Conservation (phyloP, 2,888 invertebrate species). For the Archaeoteleia sp. region DNA sequence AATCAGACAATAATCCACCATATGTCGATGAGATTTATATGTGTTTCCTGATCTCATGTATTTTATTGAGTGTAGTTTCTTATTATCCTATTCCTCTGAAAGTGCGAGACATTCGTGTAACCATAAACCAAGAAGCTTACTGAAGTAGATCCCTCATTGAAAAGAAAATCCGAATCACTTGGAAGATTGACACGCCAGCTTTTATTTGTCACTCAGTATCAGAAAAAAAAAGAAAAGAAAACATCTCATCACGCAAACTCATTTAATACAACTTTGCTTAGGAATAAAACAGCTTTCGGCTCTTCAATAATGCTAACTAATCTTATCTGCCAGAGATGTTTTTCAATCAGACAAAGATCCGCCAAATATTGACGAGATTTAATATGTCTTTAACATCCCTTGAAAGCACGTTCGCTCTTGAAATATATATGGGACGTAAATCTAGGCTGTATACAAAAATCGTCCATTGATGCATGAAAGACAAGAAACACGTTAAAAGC, state of each 20-base stretch:
- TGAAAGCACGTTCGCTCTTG: constrained; percentile 9
- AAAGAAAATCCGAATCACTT: constrained; percentile 5
- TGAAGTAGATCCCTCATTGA: background rate
- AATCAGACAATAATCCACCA: too few species aligned
- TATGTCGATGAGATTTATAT: too few species aligned
- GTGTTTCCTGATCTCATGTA: too few species aligned
- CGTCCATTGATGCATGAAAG: constrained; percentile 7
- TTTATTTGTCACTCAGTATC: background rate
- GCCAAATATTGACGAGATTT: too few species aligned
- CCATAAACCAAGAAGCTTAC: background rate
- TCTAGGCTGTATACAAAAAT: constrained; percentile 5
- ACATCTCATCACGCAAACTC: background rate
- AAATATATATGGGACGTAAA: constrained; percentile 1
- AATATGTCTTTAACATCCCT: too few species aligned
- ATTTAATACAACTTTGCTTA: too few species aligned
- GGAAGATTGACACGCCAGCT: constrained; percentile 5
- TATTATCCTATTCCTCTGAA: too few species aligned
- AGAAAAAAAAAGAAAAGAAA: background rate
- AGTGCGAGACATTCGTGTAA: background rate
- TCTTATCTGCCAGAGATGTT: too few species aligned
- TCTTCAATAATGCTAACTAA: too few species aligned
- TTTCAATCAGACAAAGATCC: too few species aligned
- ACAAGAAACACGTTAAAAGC: constrained; percentile 11
- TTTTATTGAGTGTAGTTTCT: too few species aligned
- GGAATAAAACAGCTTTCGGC: too few species aligned